A percentile compares a stretch with the other conserved stretches of the same genome.
Conservation (phyloP, 2,888 invertebrate genomes). For the Xanthorhoe spadicearia region DNA sequence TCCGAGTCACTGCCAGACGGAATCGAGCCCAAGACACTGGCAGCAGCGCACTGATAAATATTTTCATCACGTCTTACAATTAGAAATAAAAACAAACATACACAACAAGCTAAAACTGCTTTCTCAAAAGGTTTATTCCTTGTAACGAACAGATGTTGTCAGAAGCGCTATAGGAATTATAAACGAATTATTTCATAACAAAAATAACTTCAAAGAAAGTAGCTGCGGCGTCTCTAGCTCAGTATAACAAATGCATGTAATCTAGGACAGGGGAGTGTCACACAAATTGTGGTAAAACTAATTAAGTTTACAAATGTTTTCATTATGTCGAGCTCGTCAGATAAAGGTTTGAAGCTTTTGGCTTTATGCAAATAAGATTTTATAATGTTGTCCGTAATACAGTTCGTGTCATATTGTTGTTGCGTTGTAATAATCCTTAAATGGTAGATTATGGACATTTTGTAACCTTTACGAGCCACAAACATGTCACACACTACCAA, state of each 20-base stretch:
- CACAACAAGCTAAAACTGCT: too few relatives aligned
- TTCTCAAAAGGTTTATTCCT: too few relatives aligned
- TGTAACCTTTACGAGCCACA: not conserved
- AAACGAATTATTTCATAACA: too few relatives aligned
- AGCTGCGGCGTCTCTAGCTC: not conserved
- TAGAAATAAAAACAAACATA: too few relatives aligned
- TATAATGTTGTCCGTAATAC: not conserved
- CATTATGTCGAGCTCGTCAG: conserved; percentile 43
- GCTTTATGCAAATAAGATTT: conserved; percentile 29
- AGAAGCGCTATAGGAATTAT: too few relatives aligned
- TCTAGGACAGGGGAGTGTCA: conserved; percentile 9
- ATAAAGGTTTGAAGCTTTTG: conserved; percentile 31
- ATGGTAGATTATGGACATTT: not conserved
- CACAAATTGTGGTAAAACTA: conserved; percentile 40
- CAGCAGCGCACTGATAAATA: too few relatives aligned
- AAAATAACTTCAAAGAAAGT: not conserved
- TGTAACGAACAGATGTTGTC: too few relatives aligned
- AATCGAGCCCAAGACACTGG: too few relatives aligned
- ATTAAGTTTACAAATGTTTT: conserved; percentile 46
- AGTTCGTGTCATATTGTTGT: not conserved
- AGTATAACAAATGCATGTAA: conserved; percentile 22
- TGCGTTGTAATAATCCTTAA: not conserved
- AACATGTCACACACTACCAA: too few relatives aligned
- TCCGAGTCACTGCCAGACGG: too few relatives aligned
- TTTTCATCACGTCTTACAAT: too few relatives aligned